Base-by-base conservation (phyloP, 2,113 vertebrate species). In the Onychostruthus taczanowskii region DNA sequence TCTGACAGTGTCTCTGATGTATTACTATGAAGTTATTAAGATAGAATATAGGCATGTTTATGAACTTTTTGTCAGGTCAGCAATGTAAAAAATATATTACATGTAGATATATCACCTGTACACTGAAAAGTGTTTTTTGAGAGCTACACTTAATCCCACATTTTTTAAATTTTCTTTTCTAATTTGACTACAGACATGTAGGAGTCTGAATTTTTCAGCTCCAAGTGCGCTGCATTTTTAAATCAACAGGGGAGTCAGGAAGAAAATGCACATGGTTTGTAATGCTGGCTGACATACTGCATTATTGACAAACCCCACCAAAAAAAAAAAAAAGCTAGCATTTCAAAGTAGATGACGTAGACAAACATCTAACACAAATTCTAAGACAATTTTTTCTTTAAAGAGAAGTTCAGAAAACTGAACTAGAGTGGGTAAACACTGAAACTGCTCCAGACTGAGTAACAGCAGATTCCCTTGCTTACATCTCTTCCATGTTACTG, bases 221-320 rank as follows among this genome's bases (percentile, higher is more conserved):
- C 22, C 7, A 63, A 66, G 11, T 37, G 4, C 37, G 16, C 4
- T 62, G 13, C 15, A n/a, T 69, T 89, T 93, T 87, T 55, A 68
- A 68, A 5, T 56, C 8, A 74, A 0, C 13, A 17, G 4, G 12
- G 5, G 5, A 13, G 4, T 1, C 2, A 4, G 2, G 6, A 49
- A 50, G 14, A 5, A 69, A 91, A 55, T 55, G 44, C 0, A 0
- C 12, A 37, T 10, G 35, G 22, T 27, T 41, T 61, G 27, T 43
- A 72, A 75, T 59, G 52, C 47, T 35, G 20, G 23, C 69, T 92
- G 59, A 58, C 8, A 55, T 16, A 41, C 18, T 26, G 39, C 8
- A 78, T 12, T 33, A 79, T 4, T 63, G 43, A 55, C 16, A 86
- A 22, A 41, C 2, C 0, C 3, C 6, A 4, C 3, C 1, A 37